Evolutionary conservation across 2,888 invertebrate genomes (phyloP).

Genomic region (Stomorhina lunata): DNA sequence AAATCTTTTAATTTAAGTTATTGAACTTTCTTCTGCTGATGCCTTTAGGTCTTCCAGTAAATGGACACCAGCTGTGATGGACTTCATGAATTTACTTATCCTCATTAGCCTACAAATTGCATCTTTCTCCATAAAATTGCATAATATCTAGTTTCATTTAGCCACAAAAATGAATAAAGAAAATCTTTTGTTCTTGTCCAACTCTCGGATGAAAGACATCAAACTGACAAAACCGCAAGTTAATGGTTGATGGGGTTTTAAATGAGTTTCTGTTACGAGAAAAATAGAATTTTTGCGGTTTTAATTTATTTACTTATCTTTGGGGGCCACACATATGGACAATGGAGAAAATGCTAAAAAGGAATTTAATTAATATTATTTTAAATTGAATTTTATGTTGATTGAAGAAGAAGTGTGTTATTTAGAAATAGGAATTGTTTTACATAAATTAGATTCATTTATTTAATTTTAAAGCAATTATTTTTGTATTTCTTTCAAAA

Average conservation of each 20-base stretch:
- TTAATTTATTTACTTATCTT: neutral
- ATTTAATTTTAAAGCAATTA: neutral
- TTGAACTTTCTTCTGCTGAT: no score
- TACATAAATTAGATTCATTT: neutral
- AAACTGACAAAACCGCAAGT: conserved; percentile 17
- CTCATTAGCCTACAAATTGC: no score
- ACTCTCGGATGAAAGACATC: conserved; percentile 3
- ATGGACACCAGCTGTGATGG: no score
- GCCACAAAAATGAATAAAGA: neutral
- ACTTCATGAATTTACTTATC: no score
- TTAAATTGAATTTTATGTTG: neutral
- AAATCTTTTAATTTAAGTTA: no score
- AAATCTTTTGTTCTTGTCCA: neutral
- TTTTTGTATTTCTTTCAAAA: neutral
- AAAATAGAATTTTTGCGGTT: neutral
- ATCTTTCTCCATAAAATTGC: neutral
- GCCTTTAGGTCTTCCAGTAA: no score
- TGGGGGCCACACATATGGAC: no score
- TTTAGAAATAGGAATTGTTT: neutral
- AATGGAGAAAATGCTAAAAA: neutral
- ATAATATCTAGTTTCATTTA: neutral
- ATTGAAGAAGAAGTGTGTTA: neutral
- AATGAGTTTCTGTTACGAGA: neutral
- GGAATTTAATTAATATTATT: neutral
- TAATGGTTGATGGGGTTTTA: neutral